Conservation (phyloP, 2,888 invertebrate species). For the Dascillus cervinus region DNA sequence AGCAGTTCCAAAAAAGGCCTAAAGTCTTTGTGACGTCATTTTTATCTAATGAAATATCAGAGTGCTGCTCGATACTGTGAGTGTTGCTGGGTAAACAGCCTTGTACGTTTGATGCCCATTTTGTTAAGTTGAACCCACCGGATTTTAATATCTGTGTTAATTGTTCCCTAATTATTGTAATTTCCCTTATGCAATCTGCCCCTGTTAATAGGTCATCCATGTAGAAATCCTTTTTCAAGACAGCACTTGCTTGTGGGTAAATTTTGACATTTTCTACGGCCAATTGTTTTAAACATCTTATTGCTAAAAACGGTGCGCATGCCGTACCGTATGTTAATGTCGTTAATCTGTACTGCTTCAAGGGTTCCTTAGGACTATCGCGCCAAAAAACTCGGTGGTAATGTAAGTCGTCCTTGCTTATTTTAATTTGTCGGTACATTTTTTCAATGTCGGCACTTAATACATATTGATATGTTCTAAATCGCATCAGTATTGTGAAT, state of each 20-base stretch:
- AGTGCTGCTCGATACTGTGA: constrained; percentile 4
- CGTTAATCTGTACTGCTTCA: constrained; percentile 11
- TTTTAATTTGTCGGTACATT: constrained; percentile 10
- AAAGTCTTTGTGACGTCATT: constrained; percentile 3
- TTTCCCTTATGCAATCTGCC: constrained; percentile 2
- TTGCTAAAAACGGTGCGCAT: constrained; percentile 15
- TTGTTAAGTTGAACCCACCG: constrained; percentile 6
- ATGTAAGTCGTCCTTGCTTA: constrained; percentile 1
- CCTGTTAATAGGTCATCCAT: constrained; percentile 23
- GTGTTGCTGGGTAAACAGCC: constrained; percentile 1
- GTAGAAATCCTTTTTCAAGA: constrained; percentile 24
- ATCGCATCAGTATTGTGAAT: constrained; percentile 9
- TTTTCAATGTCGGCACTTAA: constrained; percentile 8
- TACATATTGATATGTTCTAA: constrained; percentile 4
- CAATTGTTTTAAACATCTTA: constrained; percentile 11
- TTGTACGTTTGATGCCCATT: constrained; percentile 6
- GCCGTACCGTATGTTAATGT: constrained; percentile 19
- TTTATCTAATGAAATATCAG: constrained; percentile 3
- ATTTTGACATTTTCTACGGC: constrained; percentile 8
- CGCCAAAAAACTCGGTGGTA: constrained; percentile 9
- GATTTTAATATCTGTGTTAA: constrained; percentile 1
- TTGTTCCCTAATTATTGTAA: constrained; percentile 2
- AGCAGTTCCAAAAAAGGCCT: constrained; percentile 6
- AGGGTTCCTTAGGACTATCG: constrained; percentile 4
- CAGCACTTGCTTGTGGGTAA: background rate